Evolutionary conservation across 2,888 invertebrate species (phyloP), one percentile per base, ranked within the genome.

Genomic region (Copidosoma aretas): DNA sequence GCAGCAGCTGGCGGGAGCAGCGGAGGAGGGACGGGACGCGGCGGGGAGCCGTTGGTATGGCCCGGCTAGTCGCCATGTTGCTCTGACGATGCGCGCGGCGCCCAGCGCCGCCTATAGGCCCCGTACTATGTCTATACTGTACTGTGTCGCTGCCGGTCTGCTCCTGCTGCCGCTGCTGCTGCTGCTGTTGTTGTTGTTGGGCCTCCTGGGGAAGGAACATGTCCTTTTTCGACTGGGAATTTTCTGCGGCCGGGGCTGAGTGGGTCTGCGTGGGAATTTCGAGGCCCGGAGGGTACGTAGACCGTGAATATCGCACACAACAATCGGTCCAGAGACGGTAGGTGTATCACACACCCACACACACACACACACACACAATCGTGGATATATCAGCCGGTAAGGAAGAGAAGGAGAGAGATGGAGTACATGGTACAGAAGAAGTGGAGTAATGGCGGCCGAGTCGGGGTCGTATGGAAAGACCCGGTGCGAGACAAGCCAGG

Each of bases 1-100:
- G 10, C 8, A 46, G 43, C 15, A 12, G 67, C 22, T 53, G 58
- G 49, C 57, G 46, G 60, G 54, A 54, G 57, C 49, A 24, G 56
- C 41, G 53, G 59, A 43, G 46, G 12, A 21, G 46, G 21, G 19
- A n/a, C 24, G 19, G 24, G 56, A 32, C 32, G 32, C 46, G 49
- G 60, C 60, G 49, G 12, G 43, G 41, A 41, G 41, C 41, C 8
- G 41, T 41, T 10, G 41, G 53, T 60, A 68, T n/a, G 14, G 25
- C n/a, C 41, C 21, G n/a, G 24, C 3, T 25, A 54, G 76, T 79
- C 78, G 80, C 80, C 80, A 80, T 80, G 72, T 78, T 80, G 79
- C 73, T 67, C 67, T 54, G 67, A 56, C 68, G 65, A 72, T 75
- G 78, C 77, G 77, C 77, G 77, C 75, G 74, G 74, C 74, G 73